Evolutionary conservation across 2,797 vertebrate genomes (phyloP).

Genomic region (Telmatherina bonti): DNA sequence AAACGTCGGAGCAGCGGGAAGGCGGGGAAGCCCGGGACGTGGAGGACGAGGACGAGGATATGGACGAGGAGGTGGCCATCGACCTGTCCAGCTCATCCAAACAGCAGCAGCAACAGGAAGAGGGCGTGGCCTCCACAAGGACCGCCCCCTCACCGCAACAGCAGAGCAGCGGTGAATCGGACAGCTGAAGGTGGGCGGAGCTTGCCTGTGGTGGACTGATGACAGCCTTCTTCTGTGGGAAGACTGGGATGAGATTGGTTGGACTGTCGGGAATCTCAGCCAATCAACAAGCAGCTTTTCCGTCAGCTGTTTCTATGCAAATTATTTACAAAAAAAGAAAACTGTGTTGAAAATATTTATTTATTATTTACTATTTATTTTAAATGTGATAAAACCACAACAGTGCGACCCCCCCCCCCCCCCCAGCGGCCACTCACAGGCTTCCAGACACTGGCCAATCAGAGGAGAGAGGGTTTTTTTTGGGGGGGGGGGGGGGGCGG

Average conservation of each 20-base stretch:
- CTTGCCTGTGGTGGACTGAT: background rate
- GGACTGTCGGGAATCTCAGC: conserved; percentile 11
- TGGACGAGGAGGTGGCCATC: conserved; percentile 85
- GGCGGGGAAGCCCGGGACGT: conserved; percentile 20
- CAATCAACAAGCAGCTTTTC: conserved; percentile 16
- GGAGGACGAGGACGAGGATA: conserved; percentile 43
- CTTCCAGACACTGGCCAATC: no score
- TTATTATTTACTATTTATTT: background rate
- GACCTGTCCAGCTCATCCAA: conserved; percentile 93
- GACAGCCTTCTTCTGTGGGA: background rate
- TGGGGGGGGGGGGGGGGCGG: no score
- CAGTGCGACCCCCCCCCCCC: background rate
- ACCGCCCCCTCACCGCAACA: conserved; percentile 56
- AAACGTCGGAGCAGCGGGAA: conserved; percentile 57
- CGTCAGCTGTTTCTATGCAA: conserved; percentile 17
- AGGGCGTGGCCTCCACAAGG: conserved; percentile 57
- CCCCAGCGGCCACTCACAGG: background rate
- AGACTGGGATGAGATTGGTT: conserved; percentile 35
- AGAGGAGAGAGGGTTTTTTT: background rate
- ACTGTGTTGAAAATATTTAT: background rate
- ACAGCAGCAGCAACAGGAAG: conserved; percentile 73
- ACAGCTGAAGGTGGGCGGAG: conserved; percentile 72
- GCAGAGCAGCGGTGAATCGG: conserved; percentile 73
- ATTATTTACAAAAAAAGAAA: background rate
- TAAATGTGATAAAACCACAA: background rate